These are phyloP conservation scores for Bagarius yarrelli DNA, from an alignment of 2,113 vertebrate genomes.

Conservation along the genomic window DNA sequence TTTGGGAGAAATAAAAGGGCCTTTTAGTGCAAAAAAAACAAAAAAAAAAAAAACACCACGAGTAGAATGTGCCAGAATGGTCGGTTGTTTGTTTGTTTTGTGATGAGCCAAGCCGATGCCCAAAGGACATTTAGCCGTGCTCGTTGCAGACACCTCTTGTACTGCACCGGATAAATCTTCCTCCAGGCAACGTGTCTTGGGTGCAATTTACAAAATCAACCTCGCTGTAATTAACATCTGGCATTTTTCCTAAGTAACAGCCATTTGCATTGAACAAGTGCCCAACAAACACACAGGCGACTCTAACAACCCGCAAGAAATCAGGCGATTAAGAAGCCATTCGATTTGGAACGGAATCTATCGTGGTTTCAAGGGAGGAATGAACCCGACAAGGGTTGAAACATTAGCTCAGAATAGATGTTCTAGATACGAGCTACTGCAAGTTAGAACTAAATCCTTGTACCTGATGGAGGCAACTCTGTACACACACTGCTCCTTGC, in stretches of 20 bases:
- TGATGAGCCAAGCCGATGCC: conserved; percentile 59
- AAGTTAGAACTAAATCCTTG: conserved; percentile 13
- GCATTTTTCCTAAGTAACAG: conserved; percentile 62
- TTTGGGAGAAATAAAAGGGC: conserved; percentile 17
- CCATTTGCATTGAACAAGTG: conserved; percentile 59
- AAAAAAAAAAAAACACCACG: background rate
- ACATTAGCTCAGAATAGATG: conserved; percentile 23
- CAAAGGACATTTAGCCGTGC: conserved; percentile 53
- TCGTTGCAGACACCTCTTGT: conserved; percentile 58
- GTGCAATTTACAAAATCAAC: conserved; percentile 71
- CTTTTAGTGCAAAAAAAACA: conserved; percentile 34
- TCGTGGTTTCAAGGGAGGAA: conserved; percentile 31
- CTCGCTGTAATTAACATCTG: conserved; percentile 69
- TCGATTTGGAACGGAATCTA: conserved; percentile 39
- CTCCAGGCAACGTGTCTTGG: conserved; percentile 64
- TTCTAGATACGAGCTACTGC: conserved; percentile 14
- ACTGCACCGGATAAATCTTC: conserved; percentile 61
- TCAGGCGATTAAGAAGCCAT: conserved; percentile 46
- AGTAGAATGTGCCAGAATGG: conserved; percentile 53
- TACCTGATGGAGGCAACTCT: conserved; percentile 18
- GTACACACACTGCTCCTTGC: background rate
- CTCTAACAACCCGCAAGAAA: conserved; percentile 44
- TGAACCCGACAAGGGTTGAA: conserved; percentile 34
- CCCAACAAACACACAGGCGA: conserved; percentile 51
- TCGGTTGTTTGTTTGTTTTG: conserved; percentile 62